Conservation (phyloP, 2,797 vertebrate genomes). For the Lacerta agilis region DNA sequence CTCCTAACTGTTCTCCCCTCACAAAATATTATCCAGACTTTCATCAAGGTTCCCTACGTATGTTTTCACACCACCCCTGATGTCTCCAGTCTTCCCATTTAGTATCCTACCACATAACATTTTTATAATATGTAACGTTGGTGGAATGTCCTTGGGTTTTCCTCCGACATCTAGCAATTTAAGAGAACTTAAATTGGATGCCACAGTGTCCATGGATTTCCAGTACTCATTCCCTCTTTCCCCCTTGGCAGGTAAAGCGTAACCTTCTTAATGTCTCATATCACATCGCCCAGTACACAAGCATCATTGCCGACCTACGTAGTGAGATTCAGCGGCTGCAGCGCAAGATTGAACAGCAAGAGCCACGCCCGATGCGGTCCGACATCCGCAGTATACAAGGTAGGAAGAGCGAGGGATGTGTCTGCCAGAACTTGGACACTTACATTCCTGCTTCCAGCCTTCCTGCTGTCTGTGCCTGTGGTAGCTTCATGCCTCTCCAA, state of each 20-base stretch:
- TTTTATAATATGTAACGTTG: background rate
- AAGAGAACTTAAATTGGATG: background rate
- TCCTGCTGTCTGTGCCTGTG: background rate
- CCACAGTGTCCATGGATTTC: background rate
- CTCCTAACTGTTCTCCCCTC: background rate
- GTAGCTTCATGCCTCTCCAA: background rate
- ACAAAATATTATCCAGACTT: background rate
- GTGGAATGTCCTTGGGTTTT: background rate
- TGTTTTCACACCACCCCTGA: background rate
- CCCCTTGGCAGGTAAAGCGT: constrained; percentile 83
- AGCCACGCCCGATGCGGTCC: constrained; percentile 70
- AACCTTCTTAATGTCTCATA: constrained; percentile 88
- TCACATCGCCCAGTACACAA: constrained; percentile 91
- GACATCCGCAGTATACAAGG: constrained; percentile 86
- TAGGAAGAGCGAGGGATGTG: constrained; percentile 47
- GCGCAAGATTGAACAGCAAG: constrained; percentile 83
- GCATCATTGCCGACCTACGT: constrained; percentile 87
- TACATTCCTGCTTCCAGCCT: background rate
- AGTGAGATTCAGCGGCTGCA: constrained; percentile 87
- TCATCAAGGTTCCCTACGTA: background rate
- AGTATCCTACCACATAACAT: background rate
- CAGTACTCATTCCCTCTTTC: background rate
- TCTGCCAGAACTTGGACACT: background rate
- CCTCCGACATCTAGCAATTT: background rate
- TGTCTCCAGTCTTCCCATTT: background rate